These are phyloP conservation scores for Gymnoscelis rufifasciata DNA, from an alignment of 2,888 invertebrate genomes.

Conservation along the genomic window DNA sequence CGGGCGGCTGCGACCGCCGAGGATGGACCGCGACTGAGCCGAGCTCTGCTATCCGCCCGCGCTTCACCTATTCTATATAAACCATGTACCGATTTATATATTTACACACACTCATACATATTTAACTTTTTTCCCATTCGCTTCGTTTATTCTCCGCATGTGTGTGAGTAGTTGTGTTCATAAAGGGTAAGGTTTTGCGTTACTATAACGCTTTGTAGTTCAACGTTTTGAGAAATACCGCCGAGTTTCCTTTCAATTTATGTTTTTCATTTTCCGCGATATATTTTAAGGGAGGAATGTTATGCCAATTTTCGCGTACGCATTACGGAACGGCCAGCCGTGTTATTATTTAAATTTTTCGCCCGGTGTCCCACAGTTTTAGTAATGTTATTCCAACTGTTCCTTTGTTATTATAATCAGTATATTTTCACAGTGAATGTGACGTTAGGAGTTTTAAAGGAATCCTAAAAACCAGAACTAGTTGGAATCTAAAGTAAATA, in stretches of 20 bases:
- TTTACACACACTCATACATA: constrained; percentile 79
- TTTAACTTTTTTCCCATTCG: constrained; percentile 79
- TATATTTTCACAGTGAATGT: background rate
- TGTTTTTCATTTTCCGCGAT: constrained; percentile 61
- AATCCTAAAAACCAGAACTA: too few species aligned
- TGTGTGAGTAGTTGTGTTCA: constrained; percentile 74
- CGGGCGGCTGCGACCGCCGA: constrained; percentile 32
- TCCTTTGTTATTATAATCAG: constrained; percentile 6
- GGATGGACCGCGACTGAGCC: constrained; percentile 64
- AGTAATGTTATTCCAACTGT: constrained; percentile 5
- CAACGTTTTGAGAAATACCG: constrained; percentile 48
- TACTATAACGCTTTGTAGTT: constrained; percentile 65
- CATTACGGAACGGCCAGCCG: constrained; percentile 8
- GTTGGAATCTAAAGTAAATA: too few species aligned
- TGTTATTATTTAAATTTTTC: constrained; percentile 12
- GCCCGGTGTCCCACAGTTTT: constrained; percentile 2
- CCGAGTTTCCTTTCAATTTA: constrained; percentile 72
- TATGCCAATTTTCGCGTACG: constrained; percentile 44
- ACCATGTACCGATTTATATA: constrained; percentile 78
- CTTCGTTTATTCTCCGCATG: constrained; percentile 73
- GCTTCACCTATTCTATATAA: constrained; percentile 70
- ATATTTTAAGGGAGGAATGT: constrained; percentile 55
- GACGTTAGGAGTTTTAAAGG: background rate
- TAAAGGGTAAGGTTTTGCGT: constrained; percentile 77
- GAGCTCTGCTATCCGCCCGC: constrained; percentile 48